phyloP scores from a whole-genome alignment of 2,797 vertebrate species.

The Knipowitschia caucasica region DNA sequence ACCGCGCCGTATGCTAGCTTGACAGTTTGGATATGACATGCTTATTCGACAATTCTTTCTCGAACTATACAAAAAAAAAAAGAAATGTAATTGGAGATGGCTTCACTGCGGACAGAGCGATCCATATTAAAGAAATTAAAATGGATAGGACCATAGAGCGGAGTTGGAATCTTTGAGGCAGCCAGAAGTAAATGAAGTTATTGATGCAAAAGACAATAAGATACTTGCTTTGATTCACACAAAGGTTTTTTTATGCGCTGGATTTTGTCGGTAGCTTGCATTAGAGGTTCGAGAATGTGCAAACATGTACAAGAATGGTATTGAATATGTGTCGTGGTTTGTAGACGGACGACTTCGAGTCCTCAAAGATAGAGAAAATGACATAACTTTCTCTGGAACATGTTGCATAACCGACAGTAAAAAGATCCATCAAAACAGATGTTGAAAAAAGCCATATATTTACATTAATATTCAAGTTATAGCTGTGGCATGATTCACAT shows the following conservation, averaged over 20 bases:
- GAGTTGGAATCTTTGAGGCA: conserved; percentile 37
- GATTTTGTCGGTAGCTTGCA: background rate
- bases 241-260: background rate
- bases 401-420: background rate
- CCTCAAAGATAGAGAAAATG: background rate
- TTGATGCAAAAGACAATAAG: background rate
- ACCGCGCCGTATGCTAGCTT: conserved; percentile 1
- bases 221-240: background rate
- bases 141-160: conserved; percentile 43
- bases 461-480: too few species aligned
- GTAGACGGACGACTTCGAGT: background rate
- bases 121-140: conserved; percentile 23
- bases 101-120: conserved; percentile 14
- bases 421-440: background rate
- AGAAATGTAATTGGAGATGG: background rate
- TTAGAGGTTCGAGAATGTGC: background rate
- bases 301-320: background rate
- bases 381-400: background rate
- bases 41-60: conserved; percentile 5
- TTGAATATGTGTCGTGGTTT: background rate
- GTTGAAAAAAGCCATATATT: background rate
- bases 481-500: too few species aligned
- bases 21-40: conserved; percentile 17
- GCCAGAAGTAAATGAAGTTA: background rate
- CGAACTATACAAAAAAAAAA: background rate